A percentile compares a stretch with the other conserved stretches of the same genome.
phyloP scores from a whole-genome alignment of 1,140 invertebrate genomes.

The Eciton burchellii region DNA sequence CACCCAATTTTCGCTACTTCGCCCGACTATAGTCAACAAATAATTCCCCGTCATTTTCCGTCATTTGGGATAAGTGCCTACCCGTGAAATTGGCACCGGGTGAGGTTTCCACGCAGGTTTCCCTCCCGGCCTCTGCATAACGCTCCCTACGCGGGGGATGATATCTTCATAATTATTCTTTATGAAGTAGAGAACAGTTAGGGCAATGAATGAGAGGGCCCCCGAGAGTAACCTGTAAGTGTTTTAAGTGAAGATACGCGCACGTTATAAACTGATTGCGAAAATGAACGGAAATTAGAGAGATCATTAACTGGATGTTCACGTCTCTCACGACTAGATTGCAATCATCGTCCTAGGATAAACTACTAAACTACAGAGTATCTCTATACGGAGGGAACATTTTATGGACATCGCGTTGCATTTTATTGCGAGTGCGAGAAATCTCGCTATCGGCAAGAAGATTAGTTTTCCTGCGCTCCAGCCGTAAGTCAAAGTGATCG shows the following conservation, averaged over 20 bases:
- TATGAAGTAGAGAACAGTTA: neutral
- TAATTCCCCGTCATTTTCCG: conserved; percentile 80
- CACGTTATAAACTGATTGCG: neutral
- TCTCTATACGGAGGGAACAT: neutral
- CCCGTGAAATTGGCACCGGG: conserved; percentile 73
- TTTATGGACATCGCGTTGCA: conserved; percentile 6
- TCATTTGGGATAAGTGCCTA: conserved; percentile 77
- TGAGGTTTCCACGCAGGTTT: conserved; percentile 63
- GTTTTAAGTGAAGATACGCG: neutral
- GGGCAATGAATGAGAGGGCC: neutral
- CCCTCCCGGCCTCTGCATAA: conserved; percentile 41
- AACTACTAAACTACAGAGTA: neutral
- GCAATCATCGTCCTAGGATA: neutral
- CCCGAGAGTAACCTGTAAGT: neutral
- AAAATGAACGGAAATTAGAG: neutral
- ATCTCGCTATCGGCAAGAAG: conserved; percentile 26
- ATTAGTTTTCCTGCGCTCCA: conserved; percentile 30
- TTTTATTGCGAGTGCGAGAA: conserved; percentile 25
- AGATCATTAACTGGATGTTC: neutral
- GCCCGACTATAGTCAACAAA: conserved; percentile 74
- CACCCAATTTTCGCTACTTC: conserved; percentile 80
- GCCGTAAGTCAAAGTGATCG: conserved; percentile 38
- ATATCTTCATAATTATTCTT: conserved; percentile 26
- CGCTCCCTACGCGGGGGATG: conserved; percentile 8
- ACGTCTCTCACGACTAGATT: neutral